Evolutionary conservation across 2,113 vertebrate genomes (phyloP).

Genomic region (Nerophis ophidion): DNA sequence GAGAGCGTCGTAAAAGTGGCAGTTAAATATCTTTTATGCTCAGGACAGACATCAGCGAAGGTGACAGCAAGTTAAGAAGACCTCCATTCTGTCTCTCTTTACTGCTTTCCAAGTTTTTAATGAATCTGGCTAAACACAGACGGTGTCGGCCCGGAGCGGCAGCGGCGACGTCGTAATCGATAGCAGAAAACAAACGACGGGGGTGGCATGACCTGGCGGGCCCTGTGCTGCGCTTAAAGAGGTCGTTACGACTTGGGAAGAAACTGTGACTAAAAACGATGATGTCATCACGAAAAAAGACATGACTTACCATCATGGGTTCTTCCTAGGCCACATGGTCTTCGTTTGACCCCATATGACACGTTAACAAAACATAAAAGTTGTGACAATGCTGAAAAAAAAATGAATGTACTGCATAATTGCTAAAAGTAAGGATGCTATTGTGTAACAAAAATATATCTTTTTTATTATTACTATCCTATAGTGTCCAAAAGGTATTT

Average conservation of each 20-base stretch:
- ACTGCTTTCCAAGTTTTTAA: conserved; percentile 51
- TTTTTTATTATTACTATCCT: too few relatives aligned
- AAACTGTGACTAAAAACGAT: background rate
- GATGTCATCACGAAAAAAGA: background rate
- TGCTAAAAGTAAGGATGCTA: too few relatives aligned
- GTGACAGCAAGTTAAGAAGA: background rate
- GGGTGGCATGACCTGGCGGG: conserved; percentile 34
- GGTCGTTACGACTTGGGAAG: background rate
- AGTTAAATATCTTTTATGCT: conserved; percentile 1
- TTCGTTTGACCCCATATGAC: too few relatives aligned
- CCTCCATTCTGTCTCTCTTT: background rate
- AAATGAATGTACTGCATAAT: too few relatives aligned
- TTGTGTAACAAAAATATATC: too few relatives aligned
- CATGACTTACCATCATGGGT: background rate
- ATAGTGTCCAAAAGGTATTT: too few relatives aligned
- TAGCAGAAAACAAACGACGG: conserved; percentile 61
- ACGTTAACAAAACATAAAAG: too few relatives aligned
- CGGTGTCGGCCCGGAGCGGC: conserved; percentile 62
- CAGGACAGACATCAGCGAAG: background rate
- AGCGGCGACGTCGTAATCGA: conserved; percentile 35
- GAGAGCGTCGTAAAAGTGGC: background rate
- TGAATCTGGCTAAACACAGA: conserved; percentile 61
- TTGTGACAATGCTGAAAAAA: too few relatives aligned
- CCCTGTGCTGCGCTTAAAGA: background rate
- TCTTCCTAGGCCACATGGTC: too few relatives aligned